phyloP scores from a whole-genome alignment of 92 coral and sea anemone genomes.

The Heteractis magnifica region DNA sequence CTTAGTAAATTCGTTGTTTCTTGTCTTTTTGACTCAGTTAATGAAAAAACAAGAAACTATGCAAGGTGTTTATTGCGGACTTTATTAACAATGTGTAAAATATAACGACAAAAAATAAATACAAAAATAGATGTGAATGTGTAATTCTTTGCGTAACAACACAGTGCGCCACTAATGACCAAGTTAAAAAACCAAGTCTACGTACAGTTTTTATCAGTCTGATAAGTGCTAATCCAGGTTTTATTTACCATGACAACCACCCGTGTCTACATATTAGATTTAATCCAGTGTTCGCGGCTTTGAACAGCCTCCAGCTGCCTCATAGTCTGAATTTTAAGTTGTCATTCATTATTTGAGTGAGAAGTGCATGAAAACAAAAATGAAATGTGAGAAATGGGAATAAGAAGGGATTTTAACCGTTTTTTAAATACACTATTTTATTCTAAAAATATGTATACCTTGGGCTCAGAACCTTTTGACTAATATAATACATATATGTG shows the following conservation, averaged over 20 bases:
- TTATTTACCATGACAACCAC: no score
- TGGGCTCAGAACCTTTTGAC: neutral
- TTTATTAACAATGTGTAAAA: neutral
- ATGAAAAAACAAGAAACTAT: neutral
- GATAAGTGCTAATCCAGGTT: no score
- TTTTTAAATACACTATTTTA: no score
- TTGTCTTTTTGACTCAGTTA: neutral
- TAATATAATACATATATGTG: neutral
- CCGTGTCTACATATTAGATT: no score
- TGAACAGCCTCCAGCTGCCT: neutral
- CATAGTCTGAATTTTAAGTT: neutral
- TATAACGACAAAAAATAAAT: no score
- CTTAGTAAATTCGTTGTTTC: no score
- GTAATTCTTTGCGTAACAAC: neutral
- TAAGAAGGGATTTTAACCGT: neutral
- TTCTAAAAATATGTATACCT: no score
- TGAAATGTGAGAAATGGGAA: neutral
- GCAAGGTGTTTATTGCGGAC: neutral
- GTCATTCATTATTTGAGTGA: neutral
- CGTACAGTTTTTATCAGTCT: no score
- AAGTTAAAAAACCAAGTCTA: neutral
- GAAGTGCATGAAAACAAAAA: no score
- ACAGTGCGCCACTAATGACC: neutral
- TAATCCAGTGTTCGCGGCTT: neutral
- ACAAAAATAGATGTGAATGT: neutral